These are phyloP conservation scores for Cygnus atratus DNA, from an alignment of 2,113 vertebrate species.

Conservation along the genomic window DNA sequence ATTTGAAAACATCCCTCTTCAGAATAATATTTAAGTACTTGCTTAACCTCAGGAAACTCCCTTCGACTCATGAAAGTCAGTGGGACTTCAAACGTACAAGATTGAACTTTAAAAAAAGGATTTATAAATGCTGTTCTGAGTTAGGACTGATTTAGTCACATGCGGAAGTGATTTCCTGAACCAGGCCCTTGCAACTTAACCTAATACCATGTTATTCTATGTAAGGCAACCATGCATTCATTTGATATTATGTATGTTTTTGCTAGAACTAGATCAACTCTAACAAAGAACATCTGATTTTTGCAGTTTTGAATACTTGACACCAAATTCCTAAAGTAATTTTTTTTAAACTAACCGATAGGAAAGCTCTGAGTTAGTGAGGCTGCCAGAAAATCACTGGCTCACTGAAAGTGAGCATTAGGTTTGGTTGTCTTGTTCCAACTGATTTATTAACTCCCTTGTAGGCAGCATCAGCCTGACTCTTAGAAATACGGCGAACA, in stretches of 20 bases:
- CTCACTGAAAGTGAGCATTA: neutral
- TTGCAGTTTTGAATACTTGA: neutral
- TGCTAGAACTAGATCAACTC: constrained; percentile 14
- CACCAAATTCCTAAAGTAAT: constrained; percentile 9
- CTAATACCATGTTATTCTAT: neutral
- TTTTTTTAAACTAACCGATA: neutral
- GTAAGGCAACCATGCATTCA: neutral
- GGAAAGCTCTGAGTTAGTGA: neutral
- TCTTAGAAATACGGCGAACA: neutral
- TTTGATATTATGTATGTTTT: neutral
- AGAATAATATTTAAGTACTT: neutral
- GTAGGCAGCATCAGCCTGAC: neutral
- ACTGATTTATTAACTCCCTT: constrained; percentile 10
- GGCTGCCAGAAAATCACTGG: constrained; percentile 6
- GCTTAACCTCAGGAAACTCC: neutral
- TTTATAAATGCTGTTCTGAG: neutral
- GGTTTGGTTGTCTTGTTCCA: neutral
- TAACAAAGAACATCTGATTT: constrained; percentile 44
- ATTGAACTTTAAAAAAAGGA: neutral
- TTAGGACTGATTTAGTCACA: neutral
- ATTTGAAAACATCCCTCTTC: neutral
- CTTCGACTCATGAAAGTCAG: neutral
- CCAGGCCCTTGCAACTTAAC: neutral
- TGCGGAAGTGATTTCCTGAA: constrained; percentile 9
- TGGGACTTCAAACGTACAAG: neutral